A percentile compares a stretch with the other conserved stretches of the same genome.
Evolutionary conservation across 1,140 invertebrate species (phyloP).

Genomic region (Halictus rubicundus): DNA sequence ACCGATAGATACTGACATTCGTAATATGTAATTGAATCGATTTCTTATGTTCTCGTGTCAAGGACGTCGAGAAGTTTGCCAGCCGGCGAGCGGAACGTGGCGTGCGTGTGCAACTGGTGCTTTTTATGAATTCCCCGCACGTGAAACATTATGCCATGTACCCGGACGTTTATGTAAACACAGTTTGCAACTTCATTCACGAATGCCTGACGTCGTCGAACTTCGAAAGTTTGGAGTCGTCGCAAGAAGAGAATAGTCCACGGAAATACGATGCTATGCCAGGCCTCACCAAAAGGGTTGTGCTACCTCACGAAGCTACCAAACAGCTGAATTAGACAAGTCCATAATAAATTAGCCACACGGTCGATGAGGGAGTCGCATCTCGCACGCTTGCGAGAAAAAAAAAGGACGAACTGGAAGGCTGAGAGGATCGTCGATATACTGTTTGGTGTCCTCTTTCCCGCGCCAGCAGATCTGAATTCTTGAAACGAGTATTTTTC

Average conservation of each 20-base stretch:
- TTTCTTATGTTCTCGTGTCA: constrained; percentile 8
- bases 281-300: constrained; percentile 67
- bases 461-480: not conserved
- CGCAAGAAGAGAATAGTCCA: constrained; percentile 15
- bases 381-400: not conserved
- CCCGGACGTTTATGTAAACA: constrained; percentile 83
- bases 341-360: constrained; percentile 39
- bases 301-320: constrained; percentile 65
- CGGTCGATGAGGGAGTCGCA: constrained; percentile 4
- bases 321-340: constrained; percentile 50
- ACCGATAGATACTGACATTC: too few species aligned
- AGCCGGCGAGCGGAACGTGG: constrained; percentile 82
- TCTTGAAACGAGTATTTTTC: not conserved
- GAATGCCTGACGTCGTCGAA: constrained; percentile 78
- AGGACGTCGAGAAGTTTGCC: constrained; percentile 85
- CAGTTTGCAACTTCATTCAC: constrained; percentile 83
- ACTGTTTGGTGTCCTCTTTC: constrained; percentile 2
- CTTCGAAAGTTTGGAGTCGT: constrained; percentile 6
- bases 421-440: constrained; percentile 43
- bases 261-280: constrained; percentile 43
- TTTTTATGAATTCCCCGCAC: constrained; percentile 86
- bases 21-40: not conserved
- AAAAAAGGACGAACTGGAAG: constrained; percentile 24
- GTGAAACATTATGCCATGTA: constrained; percentile 85
- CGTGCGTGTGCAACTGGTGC: constrained; percentile 82